Evolutionary conservation across 2,888 invertebrate species (phyloP).

Genomic region (Caenorhabditis plicata): DNA sequence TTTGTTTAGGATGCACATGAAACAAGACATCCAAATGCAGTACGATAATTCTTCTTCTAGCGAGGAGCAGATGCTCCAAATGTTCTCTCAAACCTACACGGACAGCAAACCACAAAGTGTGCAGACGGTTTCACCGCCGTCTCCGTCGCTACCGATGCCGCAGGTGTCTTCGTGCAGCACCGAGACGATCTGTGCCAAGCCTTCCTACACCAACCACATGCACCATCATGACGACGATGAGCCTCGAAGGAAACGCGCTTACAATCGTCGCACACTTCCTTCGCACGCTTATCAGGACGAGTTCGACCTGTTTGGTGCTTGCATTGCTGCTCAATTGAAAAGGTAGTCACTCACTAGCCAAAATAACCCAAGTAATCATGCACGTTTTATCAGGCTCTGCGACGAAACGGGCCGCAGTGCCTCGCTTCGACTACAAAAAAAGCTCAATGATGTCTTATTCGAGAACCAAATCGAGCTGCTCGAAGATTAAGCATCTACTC

Average conservation of each 20-base stretch:
- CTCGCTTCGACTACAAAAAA: constrained; percentile 27
- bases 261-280: constrained; percentile 4
- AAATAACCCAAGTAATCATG: no score
- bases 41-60: constrained; percentile 30
- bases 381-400: constrained; percentile 7
- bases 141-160: no score
- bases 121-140: constrained; percentile 3
- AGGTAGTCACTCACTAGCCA: constrained; percentile 11
- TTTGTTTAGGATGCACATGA: no score
- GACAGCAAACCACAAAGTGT: background rate
- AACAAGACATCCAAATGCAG: constrained; percentile 12
- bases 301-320: constrained; percentile 38
- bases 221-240: constrained; percentile 31
- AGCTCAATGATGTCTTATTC: constrained; percentile 24
- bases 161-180: constrained; percentile 7
- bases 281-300: constrained; percentile 17
- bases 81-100: constrained; percentile 6
- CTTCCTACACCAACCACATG: constrained; percentile 3
- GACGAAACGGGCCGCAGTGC: constrained; percentile 3
- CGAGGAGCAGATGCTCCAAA: constrained; percentile 35
- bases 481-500: no score
- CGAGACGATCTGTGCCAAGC: constrained; percentile 2
- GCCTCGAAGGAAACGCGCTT: constrained; percentile 25
- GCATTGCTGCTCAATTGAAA: constrained; percentile 29
- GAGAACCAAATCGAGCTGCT: constrained; percentile 22